Evolutionary conservation across 37 sponge, comb jelly and placozoan genomes (phyloP).

Genomic region (Cladorhizidae sp.): DNA sequence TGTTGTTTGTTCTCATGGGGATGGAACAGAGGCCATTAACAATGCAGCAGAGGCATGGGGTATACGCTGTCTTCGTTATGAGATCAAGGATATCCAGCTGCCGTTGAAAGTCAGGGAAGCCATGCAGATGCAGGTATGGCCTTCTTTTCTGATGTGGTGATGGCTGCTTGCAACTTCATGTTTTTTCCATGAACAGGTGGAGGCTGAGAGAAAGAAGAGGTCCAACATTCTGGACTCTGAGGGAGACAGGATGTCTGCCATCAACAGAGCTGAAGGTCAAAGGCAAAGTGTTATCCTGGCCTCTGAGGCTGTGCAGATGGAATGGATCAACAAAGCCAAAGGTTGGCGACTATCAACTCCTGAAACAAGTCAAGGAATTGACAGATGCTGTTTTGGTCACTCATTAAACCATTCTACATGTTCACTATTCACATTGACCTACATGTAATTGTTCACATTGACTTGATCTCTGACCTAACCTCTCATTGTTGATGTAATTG

Average conservation of each 20-base stretch:
- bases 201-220: constrained; percentile 97
- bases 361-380: too few species aligned
- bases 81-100: constrained; percentile 92
- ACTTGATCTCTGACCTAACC: too few species aligned
- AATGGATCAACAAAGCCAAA: constrained; percentile 91
- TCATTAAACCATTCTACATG: too few species aligned
- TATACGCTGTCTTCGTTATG: constrained; percentile 93
- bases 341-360: constrained; percentile 45
- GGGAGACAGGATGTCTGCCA: constrained; percentile 80
- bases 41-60: constrained; percentile 96
- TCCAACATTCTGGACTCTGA: constrained; percentile 94
- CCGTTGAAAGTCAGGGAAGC: constrained; percentile 97
- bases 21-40: constrained; percentile 90
- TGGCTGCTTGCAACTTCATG: background rate
- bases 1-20: too few species aligned
- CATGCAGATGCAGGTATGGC: constrained; percentile 97
- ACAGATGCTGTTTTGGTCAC: too few species aligned
- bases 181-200: constrained; percentile 67
- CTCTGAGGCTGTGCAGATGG: constrained; percentile 91
- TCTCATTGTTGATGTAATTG: too few species aligned
- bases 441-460: too few species aligned
- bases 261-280: constrained; percentile 83
- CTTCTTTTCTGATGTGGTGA: background rate
- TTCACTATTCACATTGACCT: too few species aligned
- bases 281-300: constrained; percentile 89